phyloP scores from a whole-genome alignment of 2,113 vertebrate genomes.

The Aspiorhynchus laticeps region DNA sequence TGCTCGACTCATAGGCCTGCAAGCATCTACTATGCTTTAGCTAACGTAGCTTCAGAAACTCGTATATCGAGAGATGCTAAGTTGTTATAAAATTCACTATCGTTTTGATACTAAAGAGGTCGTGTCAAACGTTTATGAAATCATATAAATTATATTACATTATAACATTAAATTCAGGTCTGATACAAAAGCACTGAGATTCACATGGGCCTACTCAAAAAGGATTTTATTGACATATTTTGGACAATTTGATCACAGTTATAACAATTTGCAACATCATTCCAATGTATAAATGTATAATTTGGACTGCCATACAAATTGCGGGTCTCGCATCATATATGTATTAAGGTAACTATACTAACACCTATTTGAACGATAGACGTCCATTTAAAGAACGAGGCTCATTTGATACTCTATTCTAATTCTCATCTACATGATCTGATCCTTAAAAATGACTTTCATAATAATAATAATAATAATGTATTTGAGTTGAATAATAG shows the following conservation, averaged over 20 bases:
- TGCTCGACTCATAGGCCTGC: constrained; percentile 1
- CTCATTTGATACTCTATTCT: neutral
- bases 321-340: neutral
- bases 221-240: neutral
- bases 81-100: neutral
- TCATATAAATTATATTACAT: neutral
- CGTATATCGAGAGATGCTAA: neutral
- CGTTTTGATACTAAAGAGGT: neutral
- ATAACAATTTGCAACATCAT: constrained; percentile 35
- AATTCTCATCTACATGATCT: neutral
- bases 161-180: neutral
- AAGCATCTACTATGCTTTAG: constrained; percentile 8
- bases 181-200: neutral
- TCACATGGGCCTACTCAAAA: neutral
- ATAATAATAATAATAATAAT: neutral
- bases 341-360: neutral
- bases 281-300: neutral
- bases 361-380: neutral
- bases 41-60: constrained; percentile 24
- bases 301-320: constrained; percentile 10
- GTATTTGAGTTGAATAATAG: neutral
- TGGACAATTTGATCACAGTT: neutral
- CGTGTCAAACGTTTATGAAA: neutral
- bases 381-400: constrained; percentile 1
- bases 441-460: neutral